Base-by-base conservation (phyloP, 2,888 invertebrate genomes). In the Ariolimax columbianus region DNA sequence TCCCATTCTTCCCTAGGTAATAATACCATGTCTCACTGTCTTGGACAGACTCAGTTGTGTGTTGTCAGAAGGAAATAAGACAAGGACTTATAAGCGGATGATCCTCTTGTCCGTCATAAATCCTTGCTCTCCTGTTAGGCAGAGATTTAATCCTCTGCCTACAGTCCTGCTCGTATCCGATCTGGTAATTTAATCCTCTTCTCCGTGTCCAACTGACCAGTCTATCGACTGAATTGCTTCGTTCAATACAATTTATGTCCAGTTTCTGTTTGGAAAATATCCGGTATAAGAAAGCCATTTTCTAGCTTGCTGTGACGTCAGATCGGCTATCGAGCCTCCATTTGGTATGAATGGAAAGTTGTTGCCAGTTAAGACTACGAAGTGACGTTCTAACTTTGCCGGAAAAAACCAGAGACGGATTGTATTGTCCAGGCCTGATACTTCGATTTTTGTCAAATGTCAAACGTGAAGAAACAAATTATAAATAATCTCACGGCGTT, bases 241-340 rank as follows among this genome's bases (percentile, higher is more conserved):
- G 82, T 73, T 82, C 75, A 82, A 82, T 82, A 77, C 82, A 75
- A 82, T 75, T 82, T 82, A 82, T 43, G 82, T 75, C 75, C 75
- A 75, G n/a, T 82, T 82, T 82, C 75, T 82, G 82, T 82, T 77
- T 82, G 38, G 82, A 82, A 82, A 82, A 73, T 59, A 63, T 72
- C 38, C 43, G 63, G 43, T 19, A 38, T 43, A 43, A 77, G 66
- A 43, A 75, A 75, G 73, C 73, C 73, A 73, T 73, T 82, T 72
- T 82, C 82, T 40, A 26, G 40, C 75, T 47, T 33, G 82, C 40
- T 17, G 40, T 75, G 82, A 82, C 82, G 82, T 75, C 82, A 82
- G 55, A 77, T 40, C n/a, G 82, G 82, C 82, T 75, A 82, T 82
- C 82, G 63, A 82, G 43, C 75, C 43, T 51, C 33, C 30, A 38